Conservation (phyloP, 2,888 invertebrate genomes). For the Caenorhabditis sp. region DNA sequence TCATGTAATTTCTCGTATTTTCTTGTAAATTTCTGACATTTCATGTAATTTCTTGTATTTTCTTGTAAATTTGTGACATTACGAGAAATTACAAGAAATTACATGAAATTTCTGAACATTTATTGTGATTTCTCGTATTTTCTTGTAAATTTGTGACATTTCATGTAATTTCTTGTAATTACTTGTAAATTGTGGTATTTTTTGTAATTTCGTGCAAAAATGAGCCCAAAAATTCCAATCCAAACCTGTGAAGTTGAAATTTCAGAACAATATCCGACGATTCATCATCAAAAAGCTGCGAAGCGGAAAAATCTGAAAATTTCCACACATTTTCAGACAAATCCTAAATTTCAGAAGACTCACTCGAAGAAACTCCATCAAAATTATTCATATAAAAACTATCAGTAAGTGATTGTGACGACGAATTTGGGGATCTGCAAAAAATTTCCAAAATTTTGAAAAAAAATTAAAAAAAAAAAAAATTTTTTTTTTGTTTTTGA, state of each 20-base stretch:
- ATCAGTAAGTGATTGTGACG: slow-evolving; percentile 60
- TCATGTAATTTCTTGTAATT: no score
- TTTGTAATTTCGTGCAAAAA: no score
- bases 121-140: no score
- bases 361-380: slow-evolving; percentile 48
- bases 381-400: slow-evolving; percentile 58
- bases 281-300: slow-evolving; percentile 41
- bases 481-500: slow-evolving; percentile 6
- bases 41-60: no score
- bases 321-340: not conserved
- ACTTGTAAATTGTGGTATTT: no score
- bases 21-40: no score
- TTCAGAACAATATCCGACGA: slow-evolving; percentile 43
- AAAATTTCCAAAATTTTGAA: no score
- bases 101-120: no score
- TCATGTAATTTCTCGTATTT: no score
- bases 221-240: slow-evolving; percentile 13
- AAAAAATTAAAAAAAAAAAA: not conserved
- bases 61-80: no score
- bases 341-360: slow-evolving; percentile 12
- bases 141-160: no score
- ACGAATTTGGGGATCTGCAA: slow-evolving; percentile 20
- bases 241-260: slow-evolving; percentile 45
- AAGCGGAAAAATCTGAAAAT: slow-evolving; percentile 18
- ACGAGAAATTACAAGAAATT: no score